Conservation (phyloP, 2,797 vertebrate genomes). For the Leuciscus waleckii region DNA sequence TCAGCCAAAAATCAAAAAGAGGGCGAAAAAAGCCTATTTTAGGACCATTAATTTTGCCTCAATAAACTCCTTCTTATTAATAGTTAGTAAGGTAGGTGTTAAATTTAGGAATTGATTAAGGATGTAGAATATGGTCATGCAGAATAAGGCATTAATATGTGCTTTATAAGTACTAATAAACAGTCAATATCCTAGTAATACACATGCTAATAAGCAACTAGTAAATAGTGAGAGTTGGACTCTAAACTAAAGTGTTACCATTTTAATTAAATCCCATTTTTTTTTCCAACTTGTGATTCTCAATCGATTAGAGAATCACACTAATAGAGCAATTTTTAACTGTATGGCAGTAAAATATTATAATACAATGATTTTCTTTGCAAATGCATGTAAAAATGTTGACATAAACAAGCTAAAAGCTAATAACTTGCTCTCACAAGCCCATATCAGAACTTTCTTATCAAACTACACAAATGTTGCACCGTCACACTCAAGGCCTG, state of each 20-base stretch:
- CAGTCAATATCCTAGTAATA: too few species aligned
- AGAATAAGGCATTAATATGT: too few species aligned
- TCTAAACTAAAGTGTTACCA: too few species aligned
- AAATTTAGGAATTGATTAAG: too few species aligned
- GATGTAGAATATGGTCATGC: too few species aligned
- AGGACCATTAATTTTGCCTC: background rate
- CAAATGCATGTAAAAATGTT: background rate
- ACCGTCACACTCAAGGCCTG: constrained; percentile 18
- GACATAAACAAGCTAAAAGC: background rate
- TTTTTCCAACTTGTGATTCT: background rate
- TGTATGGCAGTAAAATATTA: background rate
- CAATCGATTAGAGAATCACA: background rate
- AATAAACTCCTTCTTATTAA: too few species aligned
- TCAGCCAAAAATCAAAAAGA: background rate
- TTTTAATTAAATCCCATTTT: background rate
- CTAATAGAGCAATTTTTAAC: background rate
- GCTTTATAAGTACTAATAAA: too few species aligned
- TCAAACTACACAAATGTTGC: constrained; percentile 16
- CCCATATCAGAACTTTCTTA: constrained; percentile 5
- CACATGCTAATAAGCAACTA: too few species aligned
- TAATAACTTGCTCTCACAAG: background rate
- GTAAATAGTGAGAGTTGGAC: too few species aligned
- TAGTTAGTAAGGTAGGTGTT: too few species aligned
- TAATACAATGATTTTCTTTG: background rate
- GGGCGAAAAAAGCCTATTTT: background rate